phyloP scores from a whole-genome alignment of 2,888 invertebrate genomes.

The Ophion obscuratus region DNA sequence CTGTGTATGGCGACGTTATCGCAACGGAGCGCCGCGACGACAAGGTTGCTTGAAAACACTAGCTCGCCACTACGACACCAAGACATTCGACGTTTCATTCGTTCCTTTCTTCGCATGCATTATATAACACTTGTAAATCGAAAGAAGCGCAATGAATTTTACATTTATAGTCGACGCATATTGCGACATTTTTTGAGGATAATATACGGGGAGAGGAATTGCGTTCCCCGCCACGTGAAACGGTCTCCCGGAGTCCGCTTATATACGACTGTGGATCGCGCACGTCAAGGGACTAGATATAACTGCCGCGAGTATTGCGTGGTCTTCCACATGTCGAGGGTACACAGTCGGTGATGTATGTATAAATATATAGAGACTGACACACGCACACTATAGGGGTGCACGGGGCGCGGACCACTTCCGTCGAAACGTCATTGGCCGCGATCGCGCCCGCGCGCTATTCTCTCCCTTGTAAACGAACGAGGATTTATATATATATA shows the following conservation, averaged over 20 bases:
- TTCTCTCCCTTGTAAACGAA: conserved; percentile 14
- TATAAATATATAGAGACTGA: not conserved
- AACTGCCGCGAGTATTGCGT: conserved; percentile 34
- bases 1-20: not conserved
- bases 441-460: conserved; percentile 48
- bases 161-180: not conserved
- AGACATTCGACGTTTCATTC: not conserved
- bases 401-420: conserved; percentile 54
- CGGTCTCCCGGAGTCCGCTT: conserved; percentile 1
- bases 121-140: not conserved
- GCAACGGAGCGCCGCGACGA: not conserved
- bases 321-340: conserved; percentile 28
- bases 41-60: not conserved
- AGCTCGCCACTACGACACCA: not conserved
- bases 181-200: not conserved
- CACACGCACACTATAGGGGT: not conserved
- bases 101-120: not conserved
- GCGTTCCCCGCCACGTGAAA: conserved; percentile 5
- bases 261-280: conserved; percentile 14
- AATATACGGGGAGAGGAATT: not conserved
- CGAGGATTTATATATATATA: not conserved
- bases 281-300: conserved; percentile 1
- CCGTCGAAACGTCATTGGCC: conserved; percentile 57
- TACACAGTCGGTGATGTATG: not conserved
- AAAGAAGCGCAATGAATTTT: not conserved